Evolutionary conservation across 2,113 vertebrate species (phyloP), one percentile per base, ranked within the genome.

Genomic region (Bambusicola thoracicus): DNA sequence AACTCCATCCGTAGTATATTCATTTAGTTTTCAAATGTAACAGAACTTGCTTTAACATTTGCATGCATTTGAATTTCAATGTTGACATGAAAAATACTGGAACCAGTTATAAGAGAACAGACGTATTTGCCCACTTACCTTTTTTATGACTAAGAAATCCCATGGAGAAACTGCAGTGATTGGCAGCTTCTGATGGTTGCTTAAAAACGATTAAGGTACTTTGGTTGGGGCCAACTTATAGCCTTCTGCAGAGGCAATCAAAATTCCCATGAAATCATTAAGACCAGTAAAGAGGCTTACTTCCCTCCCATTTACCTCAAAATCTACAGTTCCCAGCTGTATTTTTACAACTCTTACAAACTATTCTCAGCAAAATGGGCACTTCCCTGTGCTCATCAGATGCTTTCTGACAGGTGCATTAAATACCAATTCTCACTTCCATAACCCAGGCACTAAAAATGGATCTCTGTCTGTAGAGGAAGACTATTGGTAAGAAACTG

Each of bases 1-100:
- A 59, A 9, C 68, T 61, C 19, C 69, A 84, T 51, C 32, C 66
- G 24, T 36, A 25, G 38, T 34, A 67, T 48, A 68, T 48, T 83
- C 10, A 85, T 18, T 70, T 78, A 78, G 69, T 76, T 93, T 92
- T 84, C 40, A 81, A 72, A 65, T 46, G 22, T 58, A 74, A 36
- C 55, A 83, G 63, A 75, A 76, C 11, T 91, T 85, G 59, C 40
- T 75, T 36, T 78, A 75, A 48, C 3, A 72, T 89, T 91, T 87
- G 38, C 62, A 72, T 89, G 84, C 56, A 84, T 94, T 95, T 84
- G 13, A 40, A 92, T 89, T 91, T 78, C 48, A 40, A 10, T 85
- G n/a, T 40, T 93, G 74, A 63, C 14, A 22, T 74, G 40, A 83
- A 88, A 94, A 93, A 74, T 69, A 58, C 41, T 74, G 65, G 10